Conservation (phyloP, 2,888 invertebrate genomes). For the Apoderus coryli region DNA sequence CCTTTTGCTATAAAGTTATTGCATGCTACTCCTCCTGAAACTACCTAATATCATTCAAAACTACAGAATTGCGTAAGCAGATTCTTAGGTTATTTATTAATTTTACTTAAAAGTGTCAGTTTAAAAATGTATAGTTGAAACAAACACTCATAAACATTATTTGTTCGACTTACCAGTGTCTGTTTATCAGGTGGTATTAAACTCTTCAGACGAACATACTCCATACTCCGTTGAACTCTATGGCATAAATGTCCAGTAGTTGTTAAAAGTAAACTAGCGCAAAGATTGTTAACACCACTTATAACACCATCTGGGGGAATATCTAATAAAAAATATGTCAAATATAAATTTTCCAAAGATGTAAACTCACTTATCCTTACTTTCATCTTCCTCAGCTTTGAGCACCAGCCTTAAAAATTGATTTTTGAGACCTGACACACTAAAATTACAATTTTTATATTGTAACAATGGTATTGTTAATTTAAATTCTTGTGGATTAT, state of each 20-base stretch:
- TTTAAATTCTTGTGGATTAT: slow-evolving; percentile 46
- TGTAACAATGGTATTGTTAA: slow-evolving; percentile 51
- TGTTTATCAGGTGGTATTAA: slow-evolving; percentile 44
- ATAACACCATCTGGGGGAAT: slow-evolving; percentile 54
- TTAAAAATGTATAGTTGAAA: too few species aligned
- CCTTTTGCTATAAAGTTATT: slow-evolving; percentile 67
- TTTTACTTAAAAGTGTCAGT: too few species aligned
- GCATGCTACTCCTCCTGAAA: slow-evolving; percentile 95
- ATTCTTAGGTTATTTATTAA: too few species aligned
- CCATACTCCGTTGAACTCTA: slow-evolving; percentile 69
- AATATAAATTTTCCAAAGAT: background rate
- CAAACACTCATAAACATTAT: too few species aligned
- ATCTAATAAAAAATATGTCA: slow-evolving; percentile 25
- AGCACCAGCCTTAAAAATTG: slow-evolving; percentile 39
- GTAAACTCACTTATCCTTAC: slow-evolving; percentile 20
- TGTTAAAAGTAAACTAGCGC: slow-evolving; percentile 69
- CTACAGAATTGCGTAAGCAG: too few species aligned
- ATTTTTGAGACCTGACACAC: slow-evolving; percentile 72
- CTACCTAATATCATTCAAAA: slow-evolving; percentile 42
- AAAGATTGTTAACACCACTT: slow-evolving; percentile 63
- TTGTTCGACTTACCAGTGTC: slow-evolving; percentile 45
- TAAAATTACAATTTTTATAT: slow-evolving; percentile 75
- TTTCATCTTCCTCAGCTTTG: slow-evolving; percentile 42
- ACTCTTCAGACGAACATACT: slow-evolving; percentile 47
- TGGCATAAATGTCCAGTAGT: slow-evolving; percentile 66